Evolutionary conservation across 2,113 vertebrate genomes (phyloP).

Genomic region (Pseudorasbora parva): DNA sequence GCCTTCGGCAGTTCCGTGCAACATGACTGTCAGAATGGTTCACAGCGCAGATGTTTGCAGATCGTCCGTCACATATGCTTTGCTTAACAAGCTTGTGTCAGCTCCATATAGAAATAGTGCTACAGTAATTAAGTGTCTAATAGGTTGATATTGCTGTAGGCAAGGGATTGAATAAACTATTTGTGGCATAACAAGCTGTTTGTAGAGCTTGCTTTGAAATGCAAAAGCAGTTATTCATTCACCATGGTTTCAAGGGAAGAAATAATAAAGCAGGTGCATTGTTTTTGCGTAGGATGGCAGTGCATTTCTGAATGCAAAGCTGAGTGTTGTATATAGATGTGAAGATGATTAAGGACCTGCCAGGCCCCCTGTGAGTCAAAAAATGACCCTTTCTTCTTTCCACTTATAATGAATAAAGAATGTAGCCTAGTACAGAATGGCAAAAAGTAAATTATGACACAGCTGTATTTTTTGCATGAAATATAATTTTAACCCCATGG

Average conservation of each 20-base stretch:
- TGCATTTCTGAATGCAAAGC: neutral
- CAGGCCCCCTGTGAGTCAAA: neutral
- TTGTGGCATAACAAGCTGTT: neutral
- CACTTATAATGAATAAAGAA: neutral
- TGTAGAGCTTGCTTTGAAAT: constrained; percentile 12
- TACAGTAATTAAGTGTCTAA: constrained; percentile 28
- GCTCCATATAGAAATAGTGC: constrained; percentile 16
- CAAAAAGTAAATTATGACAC: neutral
- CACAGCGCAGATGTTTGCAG: constrained; percentile 40
- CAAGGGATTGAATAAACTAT: constrained; percentile 18
- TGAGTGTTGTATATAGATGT: neutral
- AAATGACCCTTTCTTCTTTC: neutral
- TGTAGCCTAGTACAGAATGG: neutral
- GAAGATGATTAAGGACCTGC: neutral
- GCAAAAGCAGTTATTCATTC: constrained; percentile 6
- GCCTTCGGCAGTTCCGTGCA: neutral
- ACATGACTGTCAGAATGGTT: neutral
- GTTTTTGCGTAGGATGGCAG: neutral
- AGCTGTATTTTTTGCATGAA: too few species aligned
- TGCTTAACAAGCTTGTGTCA: constrained; percentile 28
- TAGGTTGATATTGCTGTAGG: constrained; percentile 18
- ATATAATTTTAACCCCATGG: neutral
- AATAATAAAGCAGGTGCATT: neutral
- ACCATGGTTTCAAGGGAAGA: neutral
- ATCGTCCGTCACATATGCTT: constrained; percentile 37